Conservation (phyloP, 1,140 invertebrate species). For the Ericerus pela region DNA sequence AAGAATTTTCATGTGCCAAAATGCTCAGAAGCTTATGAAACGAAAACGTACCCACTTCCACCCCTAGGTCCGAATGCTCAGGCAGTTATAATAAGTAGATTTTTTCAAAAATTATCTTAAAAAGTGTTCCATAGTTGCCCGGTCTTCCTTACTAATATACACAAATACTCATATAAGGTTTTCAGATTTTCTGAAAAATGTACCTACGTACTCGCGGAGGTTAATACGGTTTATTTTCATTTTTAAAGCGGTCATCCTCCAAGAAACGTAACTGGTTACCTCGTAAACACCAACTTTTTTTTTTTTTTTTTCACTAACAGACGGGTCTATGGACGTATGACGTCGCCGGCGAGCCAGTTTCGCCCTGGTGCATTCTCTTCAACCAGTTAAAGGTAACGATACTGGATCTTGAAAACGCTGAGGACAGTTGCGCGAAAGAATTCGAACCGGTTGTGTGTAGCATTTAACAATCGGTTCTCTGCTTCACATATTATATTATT, state of each 20-base stretch:
- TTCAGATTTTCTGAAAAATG: too few species aligned
- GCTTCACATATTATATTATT: neutral
- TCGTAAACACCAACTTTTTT: conserved; percentile 4
- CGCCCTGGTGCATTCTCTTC: conserved; percentile 8
- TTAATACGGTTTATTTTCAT: too few species aligned
- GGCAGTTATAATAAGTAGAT: too few species aligned
- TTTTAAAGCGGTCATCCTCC: conserved; percentile 7
- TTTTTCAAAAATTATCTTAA: too few species aligned
- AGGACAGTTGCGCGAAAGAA: conserved; percentile 10
- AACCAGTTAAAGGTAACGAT: conserved; percentile 5
- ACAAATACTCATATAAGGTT: too few species aligned
- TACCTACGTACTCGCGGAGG: too few species aligned
- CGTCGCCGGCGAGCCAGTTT: conserved; percentile 4
- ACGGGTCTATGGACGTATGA: neutral
- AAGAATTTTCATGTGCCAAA: too few species aligned
- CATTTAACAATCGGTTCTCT: neutral
- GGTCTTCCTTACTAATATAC: too few species aligned
- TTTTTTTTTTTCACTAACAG: conserved; percentile 8
- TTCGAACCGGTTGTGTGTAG: conserved; percentile 1
- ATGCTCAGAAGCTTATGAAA: too few species aligned
- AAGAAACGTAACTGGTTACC: conserved; percentile 8
- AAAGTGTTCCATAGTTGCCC: too few species aligned
- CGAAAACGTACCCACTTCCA: too few species aligned
- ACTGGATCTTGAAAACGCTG: conserved; percentile 1
- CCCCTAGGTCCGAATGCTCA: too few species aligned